phyloP scores from a whole-genome alignment of 2,888 invertebrate genomes.

The Apamea monoglypha region DNA sequence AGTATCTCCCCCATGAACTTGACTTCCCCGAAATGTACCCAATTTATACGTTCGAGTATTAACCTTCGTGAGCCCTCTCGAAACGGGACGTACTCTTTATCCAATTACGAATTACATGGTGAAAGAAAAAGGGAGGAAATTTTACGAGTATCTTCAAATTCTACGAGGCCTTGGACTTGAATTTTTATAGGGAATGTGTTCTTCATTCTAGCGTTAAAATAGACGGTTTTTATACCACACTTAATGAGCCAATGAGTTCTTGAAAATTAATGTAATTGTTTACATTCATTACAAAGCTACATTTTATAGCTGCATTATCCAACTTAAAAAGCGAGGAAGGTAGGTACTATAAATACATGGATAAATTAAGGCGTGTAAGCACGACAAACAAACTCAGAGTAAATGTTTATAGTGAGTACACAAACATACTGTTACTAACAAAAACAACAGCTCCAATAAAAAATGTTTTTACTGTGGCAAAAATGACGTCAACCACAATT shows the following conservation, averaged over 20 bases:
- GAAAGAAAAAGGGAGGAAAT: slow-evolving; percentile 50
- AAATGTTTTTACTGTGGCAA: background rate
- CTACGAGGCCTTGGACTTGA: slow-evolving; percentile 16
- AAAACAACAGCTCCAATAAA: background rate
- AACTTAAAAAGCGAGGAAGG: background rate
- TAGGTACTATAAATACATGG: background rate
- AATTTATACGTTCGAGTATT: slow-evolving; percentile 53
- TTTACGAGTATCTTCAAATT: slow-evolving; percentile 17
- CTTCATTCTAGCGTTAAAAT: background rate
- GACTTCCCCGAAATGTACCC: slow-evolving; percentile 33
- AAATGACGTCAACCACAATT: slow-evolving; percentile 6
- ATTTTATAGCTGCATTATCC: background rate
- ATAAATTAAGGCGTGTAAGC: background rate
- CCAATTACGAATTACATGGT: slow-evolving; percentile 59
- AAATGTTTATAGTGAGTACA: slow-evolving; percentile 6
- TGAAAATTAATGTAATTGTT: background rate
- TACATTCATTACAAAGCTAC: background rate
- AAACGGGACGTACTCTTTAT: slow-evolving; percentile 52
- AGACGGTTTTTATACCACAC: background rate
- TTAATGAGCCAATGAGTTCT: background rate
- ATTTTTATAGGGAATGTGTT: slow-evolving; percentile 35
- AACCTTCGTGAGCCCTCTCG: slow-evolving; percentile 50
- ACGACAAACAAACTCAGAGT: background rate
- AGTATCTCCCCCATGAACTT: slow-evolving; percentile 35
- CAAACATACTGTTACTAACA: background rate